phyloP scores from a whole-genome alignment of 2,113 vertebrate species.

The Coptodon bakossiorum region DNA sequence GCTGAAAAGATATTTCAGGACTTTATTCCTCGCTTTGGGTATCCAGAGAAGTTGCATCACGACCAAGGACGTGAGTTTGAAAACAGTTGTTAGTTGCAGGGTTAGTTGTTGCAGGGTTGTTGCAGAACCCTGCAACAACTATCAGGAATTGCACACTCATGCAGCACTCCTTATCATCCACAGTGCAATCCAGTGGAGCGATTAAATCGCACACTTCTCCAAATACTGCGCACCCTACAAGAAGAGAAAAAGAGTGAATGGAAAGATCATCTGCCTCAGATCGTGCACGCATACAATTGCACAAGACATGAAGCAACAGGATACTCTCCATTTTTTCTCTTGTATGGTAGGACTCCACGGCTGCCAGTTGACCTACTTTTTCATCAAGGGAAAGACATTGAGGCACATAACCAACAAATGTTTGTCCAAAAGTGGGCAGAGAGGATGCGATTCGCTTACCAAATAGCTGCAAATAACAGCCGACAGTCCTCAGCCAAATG shows the following conservation, averaged over 20 bases:
- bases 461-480: background rate
- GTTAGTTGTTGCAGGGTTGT: no score
- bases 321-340: no score
- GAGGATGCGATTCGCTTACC: background rate
- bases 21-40: background rate
- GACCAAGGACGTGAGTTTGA: background rate
- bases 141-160: background rate
- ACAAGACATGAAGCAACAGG: no score
- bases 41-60: background rate
- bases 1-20: background rate
- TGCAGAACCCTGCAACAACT: background rate
- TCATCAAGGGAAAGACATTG: background rate
- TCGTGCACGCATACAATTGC: background rate
- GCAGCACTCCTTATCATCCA: background rate
- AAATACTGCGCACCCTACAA: background rate
- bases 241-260: background rate
- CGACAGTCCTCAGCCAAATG: background rate
- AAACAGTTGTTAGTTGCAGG: background rate
- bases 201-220: background rate
- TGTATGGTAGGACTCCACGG: fast-evolving
- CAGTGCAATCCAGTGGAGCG: background rate
- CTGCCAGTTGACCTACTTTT: background rate
- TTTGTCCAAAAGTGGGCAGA: background rate
- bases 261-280: background rate
- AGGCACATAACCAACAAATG: fast-evolving